These are phyloP conservation scores for Sebastes variabilis DNA, from an alignment of 2,797 vertebrate genomes.

Conservation along the genomic window DNA sequence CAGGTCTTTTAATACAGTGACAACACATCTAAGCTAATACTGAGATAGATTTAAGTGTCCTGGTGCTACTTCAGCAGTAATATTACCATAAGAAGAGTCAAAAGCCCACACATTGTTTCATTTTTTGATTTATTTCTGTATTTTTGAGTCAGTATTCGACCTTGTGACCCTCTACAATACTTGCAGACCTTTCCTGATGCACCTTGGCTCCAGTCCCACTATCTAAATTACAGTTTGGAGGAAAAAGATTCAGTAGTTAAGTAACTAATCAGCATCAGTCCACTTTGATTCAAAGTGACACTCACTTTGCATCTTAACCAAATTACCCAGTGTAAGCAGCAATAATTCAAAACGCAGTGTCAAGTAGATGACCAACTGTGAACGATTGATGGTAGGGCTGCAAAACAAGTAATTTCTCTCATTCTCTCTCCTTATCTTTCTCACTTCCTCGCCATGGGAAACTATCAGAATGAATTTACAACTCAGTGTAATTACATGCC, in stretches of 20 bases:
- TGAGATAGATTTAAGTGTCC: neutral
- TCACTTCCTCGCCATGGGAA: neutral
- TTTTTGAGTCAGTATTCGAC: neutral
- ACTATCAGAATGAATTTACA: conserved; percentile 6
- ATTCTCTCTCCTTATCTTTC: neutral
- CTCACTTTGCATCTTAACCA: conserved; percentile 24
- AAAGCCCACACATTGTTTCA: too few relatives aligned
- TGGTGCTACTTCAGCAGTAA: neutral
- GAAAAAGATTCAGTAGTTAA: neutral
- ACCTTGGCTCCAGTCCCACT: neutral
- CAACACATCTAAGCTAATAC: neutral
- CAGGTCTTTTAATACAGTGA: neutral
- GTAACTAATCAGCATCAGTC: conserved; percentile 11
- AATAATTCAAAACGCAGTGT: conserved; percentile 21
- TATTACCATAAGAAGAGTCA: neutral
- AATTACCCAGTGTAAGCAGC: conserved; percentile 15
- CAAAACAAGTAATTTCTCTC: conserved; percentile 3
- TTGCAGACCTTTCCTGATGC: neutral
- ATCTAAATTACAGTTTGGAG: neutral
- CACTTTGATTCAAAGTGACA: conserved; percentile 14
- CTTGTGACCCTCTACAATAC: neutral
- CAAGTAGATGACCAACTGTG: conserved; percentile 11
- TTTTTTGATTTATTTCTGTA: too few relatives aligned
- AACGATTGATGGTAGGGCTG: conserved; percentile 1
- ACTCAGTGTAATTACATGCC: conserved; percentile 1